Evolutionary conservation across 2,113 vertebrate genomes (phyloP).

Genomic region (Odocoileus hemionus): DNA sequence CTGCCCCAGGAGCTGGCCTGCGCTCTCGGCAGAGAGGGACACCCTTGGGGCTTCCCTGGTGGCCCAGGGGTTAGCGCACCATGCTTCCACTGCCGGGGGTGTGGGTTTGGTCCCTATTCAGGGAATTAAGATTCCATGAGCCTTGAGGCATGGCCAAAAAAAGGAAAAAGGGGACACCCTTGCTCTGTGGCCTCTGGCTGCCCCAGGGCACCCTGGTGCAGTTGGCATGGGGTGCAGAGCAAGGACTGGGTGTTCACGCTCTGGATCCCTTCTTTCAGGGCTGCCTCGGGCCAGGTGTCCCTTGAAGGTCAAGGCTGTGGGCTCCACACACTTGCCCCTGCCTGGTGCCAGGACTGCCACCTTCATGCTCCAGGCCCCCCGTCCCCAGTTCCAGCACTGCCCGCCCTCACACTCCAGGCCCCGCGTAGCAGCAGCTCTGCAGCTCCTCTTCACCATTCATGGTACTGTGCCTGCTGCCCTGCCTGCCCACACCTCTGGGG

Average conservation of each 20-base stretch:
- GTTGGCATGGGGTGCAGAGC: not conserved
- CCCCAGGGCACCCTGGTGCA: not conserved
- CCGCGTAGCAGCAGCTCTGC: accelerated
- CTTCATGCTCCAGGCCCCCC: not conserved
- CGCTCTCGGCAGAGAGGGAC: not conserved
- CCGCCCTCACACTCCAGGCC: not conserved
- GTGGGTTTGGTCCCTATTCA: not conserved
- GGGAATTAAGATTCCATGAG: not conserved
- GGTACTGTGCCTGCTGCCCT: accelerated
- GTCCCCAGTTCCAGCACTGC: not conserved
- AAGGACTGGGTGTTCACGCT: not conserved
- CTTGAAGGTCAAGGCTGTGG: not conserved
- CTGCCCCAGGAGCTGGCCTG: not conserved
- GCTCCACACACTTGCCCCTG: not conserved
- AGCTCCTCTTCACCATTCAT: accelerated
- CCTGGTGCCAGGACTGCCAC: not conserved
- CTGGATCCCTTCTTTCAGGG: not conserved
- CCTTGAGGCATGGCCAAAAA: not conserved
- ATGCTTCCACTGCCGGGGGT: not conserved
- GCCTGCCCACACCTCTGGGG: accelerated
- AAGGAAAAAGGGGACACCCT: not conserved
- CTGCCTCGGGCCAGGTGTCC: accelerated
- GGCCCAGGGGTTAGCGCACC: not conserved
- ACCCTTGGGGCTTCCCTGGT: not conserved
- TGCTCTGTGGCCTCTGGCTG: not conserved